These are phyloP conservation scores for Pachydiplax longipennis DNA, from an alignment of 2,888 invertebrate genomes.

Conservation along the genomic window DNA sequence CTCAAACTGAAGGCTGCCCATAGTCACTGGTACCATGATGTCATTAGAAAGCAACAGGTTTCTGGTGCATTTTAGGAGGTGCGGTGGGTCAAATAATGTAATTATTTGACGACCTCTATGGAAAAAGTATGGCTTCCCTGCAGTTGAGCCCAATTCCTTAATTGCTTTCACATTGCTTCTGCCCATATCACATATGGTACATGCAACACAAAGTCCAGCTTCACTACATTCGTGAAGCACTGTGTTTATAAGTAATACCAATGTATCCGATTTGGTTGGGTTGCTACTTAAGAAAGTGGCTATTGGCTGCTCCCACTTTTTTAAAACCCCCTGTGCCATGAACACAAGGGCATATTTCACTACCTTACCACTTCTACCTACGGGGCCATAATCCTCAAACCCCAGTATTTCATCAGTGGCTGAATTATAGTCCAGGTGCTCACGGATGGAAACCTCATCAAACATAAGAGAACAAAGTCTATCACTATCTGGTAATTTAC, in stretches of 20 bases:
- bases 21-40: not conserved
- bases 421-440: too few relatives aligned
- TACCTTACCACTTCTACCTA: too few relatives aligned
- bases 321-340: too few relatives aligned
- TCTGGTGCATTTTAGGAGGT: not conserved
- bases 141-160: not conserved
- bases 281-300: not conserved
- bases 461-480: too few relatives aligned
- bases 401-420: too few relatives aligned
- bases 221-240: not conserved
- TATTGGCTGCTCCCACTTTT: too few relatives aligned
- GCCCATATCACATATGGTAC: constrained; percentile 24
- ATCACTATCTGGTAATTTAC: too few relatives aligned
- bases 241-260: not conserved
- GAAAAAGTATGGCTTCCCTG: not conserved
- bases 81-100: constrained; percentile 20
- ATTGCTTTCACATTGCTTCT: constrained; percentile 20
- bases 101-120: not conserved
- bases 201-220: not conserved
- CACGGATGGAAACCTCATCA: too few relatives aligned
- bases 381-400: not conserved
- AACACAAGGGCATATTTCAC: too few relatives aligned
- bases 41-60: not conserved
- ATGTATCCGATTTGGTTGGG: not conserved
- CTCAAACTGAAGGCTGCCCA: not conserved